Percentiles rank a stretch among this genome's conserved stretches.
These are phyloP conservation scores for Nansenia antarctica DNA, from an alignment of 2,113 vertebrate genomes.

Conservation along the genomic window DNA sequence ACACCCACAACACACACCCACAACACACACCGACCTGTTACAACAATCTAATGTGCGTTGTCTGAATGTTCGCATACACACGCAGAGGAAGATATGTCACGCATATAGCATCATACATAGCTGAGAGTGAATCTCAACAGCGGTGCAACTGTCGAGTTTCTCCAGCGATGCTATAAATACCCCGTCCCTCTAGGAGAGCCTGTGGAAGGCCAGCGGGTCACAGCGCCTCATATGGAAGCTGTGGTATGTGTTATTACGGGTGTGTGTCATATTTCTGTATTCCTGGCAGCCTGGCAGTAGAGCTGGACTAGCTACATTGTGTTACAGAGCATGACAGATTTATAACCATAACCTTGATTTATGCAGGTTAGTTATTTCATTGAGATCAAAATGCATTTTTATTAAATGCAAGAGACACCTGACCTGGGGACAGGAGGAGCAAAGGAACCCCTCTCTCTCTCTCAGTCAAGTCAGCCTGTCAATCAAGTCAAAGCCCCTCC, in stretches of 20 bases:
- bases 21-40: no score
- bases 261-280: constrained; percentile 63
- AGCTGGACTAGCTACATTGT: not conserved
- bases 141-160: constrained; percentile 25
- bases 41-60: not conserved
- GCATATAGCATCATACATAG: no score
- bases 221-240: constrained; percentile 40
- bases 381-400: no score
- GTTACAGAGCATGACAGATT: not conserved
- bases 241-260: constrained; percentile 38
- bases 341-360: no score
- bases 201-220: constrained; percentile 52
- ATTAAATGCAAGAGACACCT: no score
- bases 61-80: not conserved
- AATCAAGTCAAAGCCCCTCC: constrained; percentile 35
- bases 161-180: constrained; percentile 55
- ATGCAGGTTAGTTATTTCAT: no score
- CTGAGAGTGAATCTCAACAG: constrained; percentile 22
- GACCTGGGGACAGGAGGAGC: not conserved
- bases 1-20: no score
- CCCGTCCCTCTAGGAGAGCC: constrained; percentile 16
- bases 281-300: not conserved
- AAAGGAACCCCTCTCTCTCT: not conserved
- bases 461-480: not conserved
- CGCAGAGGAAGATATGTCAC: constrained; percentile 4